Percentiles rank a stretch among this genome's conserved stretches.
Conservation (phyloP, 2,888 invertebrate genomes). For the Rhingia campestris region DNA sequence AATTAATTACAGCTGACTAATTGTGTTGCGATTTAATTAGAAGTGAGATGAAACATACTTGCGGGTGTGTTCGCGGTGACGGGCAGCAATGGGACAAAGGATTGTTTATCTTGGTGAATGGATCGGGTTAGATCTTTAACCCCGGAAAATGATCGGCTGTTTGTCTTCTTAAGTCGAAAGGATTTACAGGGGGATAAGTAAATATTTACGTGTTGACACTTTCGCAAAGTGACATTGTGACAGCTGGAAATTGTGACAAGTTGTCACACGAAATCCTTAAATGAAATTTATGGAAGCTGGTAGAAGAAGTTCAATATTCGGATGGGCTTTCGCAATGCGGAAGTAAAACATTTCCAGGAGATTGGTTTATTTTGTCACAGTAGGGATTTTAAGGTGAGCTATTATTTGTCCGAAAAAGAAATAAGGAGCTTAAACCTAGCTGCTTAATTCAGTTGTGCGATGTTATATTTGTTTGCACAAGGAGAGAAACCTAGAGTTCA, state of each 20-base stretch:
- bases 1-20: conserved; percentile 59
- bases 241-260: conserved; percentile 51
- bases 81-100: conserved; percentile 46
- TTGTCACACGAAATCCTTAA: conserved; percentile 49
- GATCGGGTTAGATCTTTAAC: conserved; percentile 58
- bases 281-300: conserved; percentile 23
- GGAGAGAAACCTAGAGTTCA: too few species aligned
- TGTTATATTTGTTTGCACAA: too few species aligned
- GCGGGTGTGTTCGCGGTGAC: not conserved
- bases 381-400: too few species aligned
- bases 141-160: conserved; percentile 53
- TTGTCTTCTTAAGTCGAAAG: conserved; percentile 3
- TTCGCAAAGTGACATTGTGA: conserved; percentile 47
- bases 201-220: conserved; percentile 46
- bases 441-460: too few species aligned
- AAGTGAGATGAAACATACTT: conserved; percentile 43
- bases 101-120: conserved; percentile 16
- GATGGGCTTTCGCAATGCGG: too few species aligned
- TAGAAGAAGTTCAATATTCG: conserved; percentile 11
- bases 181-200: not conserved
- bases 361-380: too few species aligned
- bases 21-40: conserved; percentile 67
- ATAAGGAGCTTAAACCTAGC: too few species aligned
- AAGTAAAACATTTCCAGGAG: too few species aligned
- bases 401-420: too few species aligned